These are phyloP conservation scores for Malthinus seriepunctatus DNA, from an alignment of 2,888 invertebrate species.

Conservation along the genomic window DNA sequence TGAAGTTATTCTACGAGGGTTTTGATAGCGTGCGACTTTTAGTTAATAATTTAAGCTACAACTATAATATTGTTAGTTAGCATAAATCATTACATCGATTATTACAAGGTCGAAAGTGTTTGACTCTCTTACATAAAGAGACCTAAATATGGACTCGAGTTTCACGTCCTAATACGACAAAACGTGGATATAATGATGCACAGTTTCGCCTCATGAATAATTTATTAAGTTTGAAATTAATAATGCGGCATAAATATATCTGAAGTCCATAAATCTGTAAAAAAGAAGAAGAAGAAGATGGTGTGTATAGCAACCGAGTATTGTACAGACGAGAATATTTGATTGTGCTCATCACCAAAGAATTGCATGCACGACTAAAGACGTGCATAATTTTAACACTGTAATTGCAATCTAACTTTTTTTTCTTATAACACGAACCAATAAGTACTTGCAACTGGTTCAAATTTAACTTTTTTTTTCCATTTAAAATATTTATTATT, in stretches of 20 bases:
- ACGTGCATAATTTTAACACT: conserved; percentile 29
- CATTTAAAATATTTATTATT: not conserved
- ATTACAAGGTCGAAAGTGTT: conserved; percentile 17
- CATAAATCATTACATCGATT: conserved; percentile 16
- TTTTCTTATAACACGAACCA: conserved; percentile 1
- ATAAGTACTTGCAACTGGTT: conserved; percentile 4
- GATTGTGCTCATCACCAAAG: conserved; percentile 4
- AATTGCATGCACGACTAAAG: conserved; percentile 32
- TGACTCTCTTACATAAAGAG: conserved; percentile 5
- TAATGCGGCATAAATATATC: conserved; percentile 16
- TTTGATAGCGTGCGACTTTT: conserved; percentile 3
- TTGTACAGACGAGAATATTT: conserved; percentile 3
- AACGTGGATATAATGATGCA: conserved; percentile 18
- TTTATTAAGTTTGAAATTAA: conserved; percentile 19
- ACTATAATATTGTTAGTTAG: conserved; percentile 7
- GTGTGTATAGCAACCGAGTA: not conserved
- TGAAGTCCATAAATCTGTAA: conserved; percentile 12
- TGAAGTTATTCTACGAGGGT: not conserved
- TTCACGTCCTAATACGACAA: conserved; percentile 21
- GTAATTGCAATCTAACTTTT: conserved; percentile 24
- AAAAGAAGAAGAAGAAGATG: not conserved
- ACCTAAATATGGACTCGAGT: conserved; percentile 13
- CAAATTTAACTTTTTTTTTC: conserved; percentile 4
- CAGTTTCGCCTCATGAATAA: conserved; percentile 20
- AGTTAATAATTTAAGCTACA: conserved; percentile 10